Conservation (phyloP, 2,888 invertebrate species). For the Elmis aenea region DNA sequence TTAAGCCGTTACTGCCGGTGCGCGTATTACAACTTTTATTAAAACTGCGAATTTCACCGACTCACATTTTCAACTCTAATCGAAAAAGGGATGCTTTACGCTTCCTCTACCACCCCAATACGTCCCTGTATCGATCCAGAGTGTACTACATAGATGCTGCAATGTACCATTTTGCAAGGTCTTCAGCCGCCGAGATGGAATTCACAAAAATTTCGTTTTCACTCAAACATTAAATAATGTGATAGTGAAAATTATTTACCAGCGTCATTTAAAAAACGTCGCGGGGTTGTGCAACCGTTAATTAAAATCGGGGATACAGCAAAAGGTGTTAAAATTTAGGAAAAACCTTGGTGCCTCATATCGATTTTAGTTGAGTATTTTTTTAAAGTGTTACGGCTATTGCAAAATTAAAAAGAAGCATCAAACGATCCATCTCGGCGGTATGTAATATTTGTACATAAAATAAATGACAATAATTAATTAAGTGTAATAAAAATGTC, state of each 20-base stretch:
- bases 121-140: slow-evolving; percentile 22
- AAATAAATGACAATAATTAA: slow-evolving; percentile 14
- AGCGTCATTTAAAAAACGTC: not conserved
- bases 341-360: too few species aligned
- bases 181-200: slow-evolving; percentile 41
- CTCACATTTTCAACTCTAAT: too few species aligned
- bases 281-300: not conserved
- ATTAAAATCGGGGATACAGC: not conserved
- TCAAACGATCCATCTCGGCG: slow-evolving; percentile 36
- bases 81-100: too few species aligned
- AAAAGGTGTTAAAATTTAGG: too few species aligned
- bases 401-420: not conserved
- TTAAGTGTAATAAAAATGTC: slow-evolving; percentile 13
- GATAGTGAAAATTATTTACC: slow-evolving; percentile 14
- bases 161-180: slow-evolving; percentile 38
- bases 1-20: too few species aligned
- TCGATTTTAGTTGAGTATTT: too few species aligned
- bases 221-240: slow-evolving; percentile 23
- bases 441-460: slow-evolving; percentile 19
- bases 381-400: slow-evolving; percentile 3
- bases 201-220: slow-evolving; percentile 34
- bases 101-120: too few species aligned
- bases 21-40: too few species aligned
- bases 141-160: slow-evolving; percentile 35
- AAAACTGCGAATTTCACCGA: too few species aligned